Evolutionary conservation across 2,797 vertebrate genomes (phyloP), one percentile per base, ranked within the genome.

Genomic region (Xyrichtys novacula): DNA sequence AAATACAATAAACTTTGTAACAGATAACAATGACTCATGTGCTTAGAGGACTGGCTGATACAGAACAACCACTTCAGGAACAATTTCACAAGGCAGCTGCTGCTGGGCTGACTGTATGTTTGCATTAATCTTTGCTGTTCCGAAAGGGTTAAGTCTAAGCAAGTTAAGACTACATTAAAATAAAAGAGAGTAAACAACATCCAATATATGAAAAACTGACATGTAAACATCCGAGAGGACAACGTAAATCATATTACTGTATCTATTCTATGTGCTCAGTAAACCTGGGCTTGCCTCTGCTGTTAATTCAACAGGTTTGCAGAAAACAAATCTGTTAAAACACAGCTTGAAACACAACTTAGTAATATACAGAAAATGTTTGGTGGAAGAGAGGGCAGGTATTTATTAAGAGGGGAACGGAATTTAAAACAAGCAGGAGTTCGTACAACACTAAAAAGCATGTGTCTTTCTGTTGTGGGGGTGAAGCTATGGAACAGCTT

Each of bases 51-150:
- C 12, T 14, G 12, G n/a, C 39, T 36, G 58, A 14, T 59, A 39
- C 43, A 16, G 34, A 52, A 48, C 38, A 46, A 78, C 57, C 65
- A 67, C 74, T 79, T 83, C 84, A 63, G 84, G 84, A 91, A 89
- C 74, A 85, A 91, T 93, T 89, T 88, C 82, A 84, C 54, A 78
- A 86, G 44, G 64, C 88, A 90, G 86, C 88, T 83, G 91, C 79
- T 78, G 78, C 74, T 85, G 42, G 50, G 59, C 28, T 68, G 23
- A 4, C 61, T 16, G 20, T 22, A 20, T 43, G 20, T 7, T 9
- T 36, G 25, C 39, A 1, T 57, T 6, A 17, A 22, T 49, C 12
- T 58, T 46, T 17, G 48, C 69, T 73, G 69, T 63, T 7, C 22
- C 32, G 7, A 15, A 34, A 52, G 38, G 75, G 86, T 91, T 83